Conservation (phyloP, 2,888 invertebrate genomes). For the Dysmachus trigonus region DNA sequence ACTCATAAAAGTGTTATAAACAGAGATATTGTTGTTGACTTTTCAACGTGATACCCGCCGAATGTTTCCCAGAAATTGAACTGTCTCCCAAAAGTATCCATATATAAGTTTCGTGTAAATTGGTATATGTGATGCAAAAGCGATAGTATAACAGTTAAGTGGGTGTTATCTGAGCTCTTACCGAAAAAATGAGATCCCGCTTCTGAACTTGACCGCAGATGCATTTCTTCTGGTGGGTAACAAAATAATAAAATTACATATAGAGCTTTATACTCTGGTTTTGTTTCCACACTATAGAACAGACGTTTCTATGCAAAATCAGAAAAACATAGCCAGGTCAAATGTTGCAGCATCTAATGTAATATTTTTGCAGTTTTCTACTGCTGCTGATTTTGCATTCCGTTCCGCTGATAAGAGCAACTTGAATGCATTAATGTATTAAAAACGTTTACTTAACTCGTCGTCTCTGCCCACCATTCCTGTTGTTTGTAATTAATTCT, state of each 20-base stretch:
- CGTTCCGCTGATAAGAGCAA: background rate
- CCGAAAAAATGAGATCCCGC: background rate
- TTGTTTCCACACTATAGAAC: background rate
- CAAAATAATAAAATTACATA: background rate
- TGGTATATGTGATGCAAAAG: background rate
- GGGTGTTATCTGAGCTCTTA: background rate
- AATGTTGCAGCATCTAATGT: background rate
- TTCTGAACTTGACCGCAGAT: background rate
- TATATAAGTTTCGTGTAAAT: background rate
- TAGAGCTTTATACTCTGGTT: background rate
- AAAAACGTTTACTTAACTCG: too few relatives aligned
- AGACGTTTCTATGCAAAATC: background rate
- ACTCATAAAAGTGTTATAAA: background rate
- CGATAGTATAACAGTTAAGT: background rate
- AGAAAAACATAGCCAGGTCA: background rate
- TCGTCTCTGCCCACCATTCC: too few relatives aligned
- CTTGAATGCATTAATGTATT: background rate
- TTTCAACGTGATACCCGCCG: background rate
- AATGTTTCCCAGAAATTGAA: background rate
- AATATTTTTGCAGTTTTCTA: background rate
- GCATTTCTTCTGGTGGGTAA: background rate
- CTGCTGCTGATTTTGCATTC: background rate
- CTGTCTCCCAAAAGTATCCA: background rate
- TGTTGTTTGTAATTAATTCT: background rate
- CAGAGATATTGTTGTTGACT: background rate